These are phyloP conservation scores for Brachionus paranguensis DNA, from an alignment of 1,140 invertebrate genomes.

Conservation along the genomic window DNA sequence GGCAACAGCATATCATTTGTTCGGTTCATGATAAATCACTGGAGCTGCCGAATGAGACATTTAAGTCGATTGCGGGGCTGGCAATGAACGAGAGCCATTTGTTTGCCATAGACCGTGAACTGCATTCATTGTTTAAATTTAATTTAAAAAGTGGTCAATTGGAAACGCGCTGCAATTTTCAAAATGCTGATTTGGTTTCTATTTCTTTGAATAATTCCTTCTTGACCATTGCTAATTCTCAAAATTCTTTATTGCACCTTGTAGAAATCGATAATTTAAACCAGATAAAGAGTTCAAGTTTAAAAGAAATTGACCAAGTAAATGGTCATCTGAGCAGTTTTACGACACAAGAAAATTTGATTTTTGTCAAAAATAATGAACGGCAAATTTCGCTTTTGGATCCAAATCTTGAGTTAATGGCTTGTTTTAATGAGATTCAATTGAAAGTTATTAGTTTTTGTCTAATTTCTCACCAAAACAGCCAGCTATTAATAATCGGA, in stretches of 20 bases:
- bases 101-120: background rate
- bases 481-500: background rate
- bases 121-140: constrained; percentile 1
- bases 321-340: background rate
- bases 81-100: constrained; percentile 6
- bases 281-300: background rate
- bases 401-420: background rate
- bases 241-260: background rate
- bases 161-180: background rate
- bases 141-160: constrained; percentile 22
- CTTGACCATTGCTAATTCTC: background rate
- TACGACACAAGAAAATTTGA: background rate
- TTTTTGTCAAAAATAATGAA: constrained; percentile 6
- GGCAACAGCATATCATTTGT: constrained; percentile 1
- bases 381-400: constrained; percentile 9
- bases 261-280: background rate
- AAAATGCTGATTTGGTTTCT: background rate
- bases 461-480: background rate
- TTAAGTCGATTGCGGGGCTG: background rate
- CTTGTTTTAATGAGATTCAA: constrained; percentile 23
- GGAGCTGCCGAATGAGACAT: background rate
- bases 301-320: constrained; percentile 1
- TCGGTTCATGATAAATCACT: constrained; percentile 10
- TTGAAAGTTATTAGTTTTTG: background rate
- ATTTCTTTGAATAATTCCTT: background rate